phyloP scores from a whole-genome alignment of 2,113 vertebrate genomes.

The Phocoena sinus region DNA sequence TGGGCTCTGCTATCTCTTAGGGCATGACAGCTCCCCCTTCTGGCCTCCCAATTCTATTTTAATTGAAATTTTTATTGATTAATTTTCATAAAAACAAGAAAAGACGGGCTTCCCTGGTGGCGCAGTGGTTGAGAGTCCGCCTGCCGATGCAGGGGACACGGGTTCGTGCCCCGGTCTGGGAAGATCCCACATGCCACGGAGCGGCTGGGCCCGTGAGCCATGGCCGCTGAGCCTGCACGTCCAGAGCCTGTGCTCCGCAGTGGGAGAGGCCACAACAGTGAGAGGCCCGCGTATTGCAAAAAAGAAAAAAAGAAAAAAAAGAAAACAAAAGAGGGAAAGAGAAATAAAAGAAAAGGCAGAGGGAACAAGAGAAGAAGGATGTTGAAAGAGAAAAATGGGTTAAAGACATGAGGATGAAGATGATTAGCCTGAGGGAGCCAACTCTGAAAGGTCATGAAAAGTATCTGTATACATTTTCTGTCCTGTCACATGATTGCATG shows the following conservation, averaged over 20 bases:
- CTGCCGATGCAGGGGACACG: no score
- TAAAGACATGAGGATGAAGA: background rate
- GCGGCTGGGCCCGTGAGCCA: no score
- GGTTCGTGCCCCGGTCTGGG: no score
- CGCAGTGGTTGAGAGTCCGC: no score
- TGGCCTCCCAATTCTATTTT: background rate
- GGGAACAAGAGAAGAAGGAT: rapidly evolving
- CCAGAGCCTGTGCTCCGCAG: no score
- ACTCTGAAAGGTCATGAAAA: background rate
- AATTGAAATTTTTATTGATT: background rate
- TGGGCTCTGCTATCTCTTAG: background rate
- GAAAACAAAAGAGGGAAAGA: background rate
- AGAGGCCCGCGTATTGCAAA: no score
- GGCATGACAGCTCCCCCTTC: background rate
- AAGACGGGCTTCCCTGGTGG: background rate
- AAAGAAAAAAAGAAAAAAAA: no score
- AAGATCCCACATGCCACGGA: no score
- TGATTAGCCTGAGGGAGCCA: background rate
- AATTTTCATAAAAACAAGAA: background rate
- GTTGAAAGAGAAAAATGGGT: background rate
- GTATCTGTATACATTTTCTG: background rate
- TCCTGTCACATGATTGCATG: background rate
- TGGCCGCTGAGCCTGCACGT: no score
- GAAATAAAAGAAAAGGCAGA: background rate
- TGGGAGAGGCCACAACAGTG: no score